These are phyloP conservation scores for Orthosia gothica DNA, from an alignment of 2,888 invertebrate species.

Conservation along the genomic window DNA sequence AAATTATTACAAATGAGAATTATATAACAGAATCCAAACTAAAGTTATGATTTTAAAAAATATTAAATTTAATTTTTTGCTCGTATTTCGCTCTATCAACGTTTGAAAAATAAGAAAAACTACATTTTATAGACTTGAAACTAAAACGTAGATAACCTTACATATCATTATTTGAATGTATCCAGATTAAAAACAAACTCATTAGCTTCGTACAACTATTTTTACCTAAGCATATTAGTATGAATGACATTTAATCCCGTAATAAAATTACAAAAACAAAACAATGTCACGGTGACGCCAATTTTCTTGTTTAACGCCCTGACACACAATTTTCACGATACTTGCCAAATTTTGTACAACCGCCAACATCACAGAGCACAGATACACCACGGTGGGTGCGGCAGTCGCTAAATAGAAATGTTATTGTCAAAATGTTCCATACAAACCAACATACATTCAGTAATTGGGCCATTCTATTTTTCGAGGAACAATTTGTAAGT, in stretches of 20 bases:
- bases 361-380: constrained; percentile 45
- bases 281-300: constrained; percentile 5
- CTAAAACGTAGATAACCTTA: no score
- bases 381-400: not conserved
- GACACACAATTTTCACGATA: constrained; percentile 31
- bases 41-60: no score
- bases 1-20: not conserved
- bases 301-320: constrained; percentile 23
- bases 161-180: no score
- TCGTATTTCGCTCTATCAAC: no score
- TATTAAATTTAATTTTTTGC: no score
- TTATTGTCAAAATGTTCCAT: not conserved
- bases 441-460: not conserved
- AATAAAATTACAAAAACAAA: constrained; percentile 37
- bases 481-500: no score
- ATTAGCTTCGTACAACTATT: not conserved
- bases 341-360: constrained; percentile 60
- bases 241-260: constrained; percentile 9
- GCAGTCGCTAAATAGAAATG: not conserved
- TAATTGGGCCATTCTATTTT: not conserved
- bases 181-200: not conserved
- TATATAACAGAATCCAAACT: not conserved
- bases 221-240: not conserved
- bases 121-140: not conserved
- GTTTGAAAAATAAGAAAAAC: not conserved